These are phyloP conservation scores for Eutolmus rufibarbis DNA, from an alignment of 2,888 invertebrate genomes.

Conservation along the genomic window DNA sequence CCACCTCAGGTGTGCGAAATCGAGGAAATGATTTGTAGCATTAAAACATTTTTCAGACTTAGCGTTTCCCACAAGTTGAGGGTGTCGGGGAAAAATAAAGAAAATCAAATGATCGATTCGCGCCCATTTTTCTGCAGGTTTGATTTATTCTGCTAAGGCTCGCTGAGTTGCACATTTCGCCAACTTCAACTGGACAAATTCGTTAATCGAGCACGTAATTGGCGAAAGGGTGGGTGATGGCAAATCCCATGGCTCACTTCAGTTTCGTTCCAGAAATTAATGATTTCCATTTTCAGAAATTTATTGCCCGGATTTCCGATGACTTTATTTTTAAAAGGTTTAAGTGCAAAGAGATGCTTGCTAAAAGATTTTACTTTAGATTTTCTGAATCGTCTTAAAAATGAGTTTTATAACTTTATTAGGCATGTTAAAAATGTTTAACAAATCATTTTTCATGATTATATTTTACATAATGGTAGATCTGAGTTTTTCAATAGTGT, in stretches of 20 bases:
- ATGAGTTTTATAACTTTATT: no score
- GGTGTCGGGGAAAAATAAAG: no score
- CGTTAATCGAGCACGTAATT: slow-evolving; percentile 14
- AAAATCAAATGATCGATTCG: not conserved
- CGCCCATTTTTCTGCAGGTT: not conserved
- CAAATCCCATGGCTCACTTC: not conserved
- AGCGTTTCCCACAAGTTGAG: not conserved
- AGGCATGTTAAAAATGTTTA: no score
- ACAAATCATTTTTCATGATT: no score
- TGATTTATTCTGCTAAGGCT: not conserved
- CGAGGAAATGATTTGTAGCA: not conserved
- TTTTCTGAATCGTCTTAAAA: no score
- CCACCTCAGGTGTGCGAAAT: slow-evolving; percentile 2
- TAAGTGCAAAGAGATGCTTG: not conserved
- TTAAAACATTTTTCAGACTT: not conserved
- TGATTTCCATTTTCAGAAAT: not conserved
- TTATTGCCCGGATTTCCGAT: not conserved
- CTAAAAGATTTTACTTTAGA: no score
- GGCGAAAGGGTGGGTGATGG: not conserved
- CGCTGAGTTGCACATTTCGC: not conserved
- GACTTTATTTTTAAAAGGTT: not conserved
- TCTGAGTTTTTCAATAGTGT: no score
- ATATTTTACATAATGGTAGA: no score
- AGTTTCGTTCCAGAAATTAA: not conserved
- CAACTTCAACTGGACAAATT: not conserved